A percentile compares a stretch with the other conserved stretches of the same genome.
These are phyloP conservation scores for Melanogrammus aeglefinus DNA, from an alignment of 2,797 vertebrate species.

Conservation along the genomic window DNA sequence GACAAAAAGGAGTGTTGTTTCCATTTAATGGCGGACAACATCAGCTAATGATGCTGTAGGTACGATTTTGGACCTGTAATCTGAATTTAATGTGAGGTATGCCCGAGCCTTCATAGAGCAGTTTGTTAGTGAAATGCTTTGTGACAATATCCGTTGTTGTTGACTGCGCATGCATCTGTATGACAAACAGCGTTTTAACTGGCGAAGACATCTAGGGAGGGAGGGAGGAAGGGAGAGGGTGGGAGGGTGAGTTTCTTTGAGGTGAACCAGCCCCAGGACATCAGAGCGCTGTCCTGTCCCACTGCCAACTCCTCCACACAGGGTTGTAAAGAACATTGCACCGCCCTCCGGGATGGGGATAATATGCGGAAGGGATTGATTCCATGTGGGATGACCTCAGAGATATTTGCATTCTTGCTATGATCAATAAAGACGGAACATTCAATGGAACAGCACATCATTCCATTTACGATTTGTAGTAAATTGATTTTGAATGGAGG, in stretches of 20 bases:
- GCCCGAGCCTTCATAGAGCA: background rate
- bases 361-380: slow-evolving; percentile 27
- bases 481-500: background rate
- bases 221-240: background rate
- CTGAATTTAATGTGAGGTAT: too few species aligned
- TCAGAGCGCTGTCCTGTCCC: slow-evolving; percentile 5
- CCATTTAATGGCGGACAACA: background rate
- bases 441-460: background rate
- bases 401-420: background rate
- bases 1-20: background rate
- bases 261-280: slow-evolving; percentile 4
- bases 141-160: background rate
- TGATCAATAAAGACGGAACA: background rate
- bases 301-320: slow-evolving; percentile 11
- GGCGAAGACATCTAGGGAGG: background rate
- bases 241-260: background rate
- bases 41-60: background rate
- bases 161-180: background rate
- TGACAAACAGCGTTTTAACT: background rate
- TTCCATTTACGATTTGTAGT: background rate
- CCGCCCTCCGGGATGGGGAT: slow-evolving; percentile 24
- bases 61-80: slow-evolving; percentile 6
- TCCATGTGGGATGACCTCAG: slow-evolving; percentile 36
- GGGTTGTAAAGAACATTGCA: slow-evolving; percentile 27
- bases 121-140: background rate